phyloP scores from a whole-genome alignment of 2,113 vertebrate genomes.

The Muscicapa adusta region DNA sequence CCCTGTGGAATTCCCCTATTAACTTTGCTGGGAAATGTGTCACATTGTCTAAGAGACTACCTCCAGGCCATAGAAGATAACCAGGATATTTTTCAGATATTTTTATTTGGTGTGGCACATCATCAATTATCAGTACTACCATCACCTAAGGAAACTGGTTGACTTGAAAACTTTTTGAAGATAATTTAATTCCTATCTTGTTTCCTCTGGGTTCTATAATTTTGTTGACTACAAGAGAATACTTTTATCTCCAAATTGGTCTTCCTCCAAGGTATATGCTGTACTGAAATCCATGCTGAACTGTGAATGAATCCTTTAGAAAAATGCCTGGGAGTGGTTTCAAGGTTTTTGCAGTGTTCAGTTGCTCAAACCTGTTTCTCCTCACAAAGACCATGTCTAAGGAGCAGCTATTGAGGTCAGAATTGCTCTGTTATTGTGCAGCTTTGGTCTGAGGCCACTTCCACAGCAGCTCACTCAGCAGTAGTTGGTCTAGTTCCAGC shows the following conservation, averaged over 20 bases:
- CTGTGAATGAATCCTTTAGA: background rate
- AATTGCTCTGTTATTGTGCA: background rate
- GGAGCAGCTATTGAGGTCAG: background rate
- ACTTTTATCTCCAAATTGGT: background rate
- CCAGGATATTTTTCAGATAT: background rate
- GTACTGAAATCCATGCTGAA: background rate
- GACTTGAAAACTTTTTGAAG: background rate
- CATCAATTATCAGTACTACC: background rate
- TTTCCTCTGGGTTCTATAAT: background rate
- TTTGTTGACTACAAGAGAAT: background rate
- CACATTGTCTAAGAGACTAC: background rate
- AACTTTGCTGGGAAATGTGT: background rate
- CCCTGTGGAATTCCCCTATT: background rate
- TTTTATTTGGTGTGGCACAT: background rate
- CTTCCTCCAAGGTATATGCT: background rate
- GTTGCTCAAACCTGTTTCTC: background rate
- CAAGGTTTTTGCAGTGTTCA: background rate
- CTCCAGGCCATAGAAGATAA: background rate
- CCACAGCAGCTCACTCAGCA: background rate
- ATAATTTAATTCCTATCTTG: background rate
- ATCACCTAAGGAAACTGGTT: background rate
- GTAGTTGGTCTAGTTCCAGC: background rate
- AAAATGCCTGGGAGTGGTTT: background rate
- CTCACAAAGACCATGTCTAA: background rate
- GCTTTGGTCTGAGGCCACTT: background rate